phyloP scores from a whole-genome alignment of 2,888 invertebrate genomes.

The Harpalus rubripes region DNA sequence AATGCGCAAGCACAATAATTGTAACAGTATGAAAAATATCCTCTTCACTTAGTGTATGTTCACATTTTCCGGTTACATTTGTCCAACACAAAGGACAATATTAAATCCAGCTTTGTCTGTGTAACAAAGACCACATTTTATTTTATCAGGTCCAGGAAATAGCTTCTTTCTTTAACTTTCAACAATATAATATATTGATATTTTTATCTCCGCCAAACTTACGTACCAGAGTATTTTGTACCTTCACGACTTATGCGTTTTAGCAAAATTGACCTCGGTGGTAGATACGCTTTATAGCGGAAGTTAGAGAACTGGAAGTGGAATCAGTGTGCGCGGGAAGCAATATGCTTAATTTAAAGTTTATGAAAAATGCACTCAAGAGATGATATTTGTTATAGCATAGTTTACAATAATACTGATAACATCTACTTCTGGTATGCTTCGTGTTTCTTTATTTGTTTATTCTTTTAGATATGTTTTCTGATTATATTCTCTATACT shows the following conservation, averaged over 20 bases:
- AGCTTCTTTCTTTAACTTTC: slow-evolving; percentile 66
- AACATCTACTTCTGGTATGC: slow-evolving; percentile 4
- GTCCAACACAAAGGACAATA: slow-evolving; percentile 64
- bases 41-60: background rate
- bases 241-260: slow-evolving; percentile 66
- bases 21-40: background rate
- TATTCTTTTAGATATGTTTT: background rate
- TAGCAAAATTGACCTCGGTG: slow-evolving; percentile 63
- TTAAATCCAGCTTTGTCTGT: slow-evolving; percentile 49
- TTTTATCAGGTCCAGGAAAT: slow-evolving; percentile 65
- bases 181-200: slow-evolving; percentile 67
- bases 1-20: background rate
- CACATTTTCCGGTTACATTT: slow-evolving; percentile 1
- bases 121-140: slow-evolving; percentile 59
- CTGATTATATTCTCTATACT: background rate
- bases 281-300: slow-evolving; percentile 60
- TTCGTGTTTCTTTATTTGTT: background rate
- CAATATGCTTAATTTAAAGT: slow-evolving; percentile 59
- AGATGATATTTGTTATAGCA: slow-evolving; percentile 13
- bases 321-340: slow-evolving; percentile 16
- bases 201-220: slow-evolving; percentile 64
- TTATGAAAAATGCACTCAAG: slow-evolving; percentile 55
- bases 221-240: slow-evolving; percentile 40
- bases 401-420: slow-evolving; percentile 5
- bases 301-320: slow-evolving; percentile 44